Conservation (phyloP, 2,888 invertebrate genomes). For the Epinotia brunnichana region DNA sequence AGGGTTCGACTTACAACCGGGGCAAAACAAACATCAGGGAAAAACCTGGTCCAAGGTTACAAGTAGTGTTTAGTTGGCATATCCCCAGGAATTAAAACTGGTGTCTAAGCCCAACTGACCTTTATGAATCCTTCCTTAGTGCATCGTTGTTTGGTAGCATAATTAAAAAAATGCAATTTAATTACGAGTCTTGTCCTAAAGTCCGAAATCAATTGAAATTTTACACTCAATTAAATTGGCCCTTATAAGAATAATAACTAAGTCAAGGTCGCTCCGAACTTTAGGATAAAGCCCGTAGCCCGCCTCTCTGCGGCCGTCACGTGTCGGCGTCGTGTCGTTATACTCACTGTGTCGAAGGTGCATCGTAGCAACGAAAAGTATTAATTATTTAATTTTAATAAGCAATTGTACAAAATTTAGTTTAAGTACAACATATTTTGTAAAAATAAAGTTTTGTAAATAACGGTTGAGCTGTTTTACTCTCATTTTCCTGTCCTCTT, state of each 20-base stretch:
- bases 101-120: not conserved
- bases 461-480: slow-evolving; percentile 55
- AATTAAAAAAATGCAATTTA: not conserved
- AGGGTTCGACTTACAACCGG: not conserved
- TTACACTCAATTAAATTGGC: not conserved
- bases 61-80: not conserved
- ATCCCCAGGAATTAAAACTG: not conserved
- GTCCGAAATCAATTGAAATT: not conserved
- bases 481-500: slow-evolving; percentile 42
- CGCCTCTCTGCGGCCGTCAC: slow-evolving; percentile 7
- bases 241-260: not conserved
- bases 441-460: slow-evolving; percentile 75
- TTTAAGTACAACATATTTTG: slow-evolving; percentile 68
- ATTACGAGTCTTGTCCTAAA: not conserved
- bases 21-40: not conserved
- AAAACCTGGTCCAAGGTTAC: not conserved
- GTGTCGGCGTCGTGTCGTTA: slow-evolving; percentile 40
- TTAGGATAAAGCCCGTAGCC: not conserved
- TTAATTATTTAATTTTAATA: slow-evolving; percentile 67
- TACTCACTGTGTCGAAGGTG: slow-evolving; percentile 45
- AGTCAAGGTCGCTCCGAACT: slow-evolving; percentile 1
- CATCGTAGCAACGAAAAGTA: slow-evolving; percentile 54
- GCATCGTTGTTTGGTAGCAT: not conserved
- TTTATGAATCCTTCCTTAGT: not conserved
- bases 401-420: slow-evolving; percentile 76